A percentile compares a stretch with the other conserved stretches of the same genome.
Evolutionary conservation across 30 jellyfish, hydroid and myxozoan species (phyloP).

Genomic region (Pseudorhiza aurosa): DNA sequence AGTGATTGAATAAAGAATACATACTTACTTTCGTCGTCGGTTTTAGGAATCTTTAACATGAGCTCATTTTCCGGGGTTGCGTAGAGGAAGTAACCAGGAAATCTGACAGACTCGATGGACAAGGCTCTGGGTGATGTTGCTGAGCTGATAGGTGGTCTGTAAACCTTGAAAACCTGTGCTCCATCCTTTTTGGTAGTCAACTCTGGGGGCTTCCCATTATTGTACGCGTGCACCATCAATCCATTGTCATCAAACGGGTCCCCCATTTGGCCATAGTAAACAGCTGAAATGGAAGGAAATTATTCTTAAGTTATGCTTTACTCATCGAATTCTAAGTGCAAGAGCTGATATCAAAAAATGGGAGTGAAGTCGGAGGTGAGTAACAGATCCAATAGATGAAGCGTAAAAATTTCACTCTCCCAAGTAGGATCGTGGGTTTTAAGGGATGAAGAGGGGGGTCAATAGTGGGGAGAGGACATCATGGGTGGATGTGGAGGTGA

Average conservation of each 20-base stretch:
- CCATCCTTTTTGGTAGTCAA: constrained; percentile 70
- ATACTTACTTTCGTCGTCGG: constrained; percentile 30
- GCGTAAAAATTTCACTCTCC: too few species aligned
- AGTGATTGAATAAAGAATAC: background rate
- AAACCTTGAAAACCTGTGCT: constrained; percentile 42
- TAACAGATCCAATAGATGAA: too few species aligned
- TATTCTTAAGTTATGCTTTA: too few species aligned
- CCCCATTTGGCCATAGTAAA: constrained; percentile 59
- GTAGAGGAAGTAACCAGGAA: constrained; percentile 47
- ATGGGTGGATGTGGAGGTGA: too few species aligned
- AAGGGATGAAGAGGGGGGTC: too few species aligned
- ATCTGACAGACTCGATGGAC: constrained; percentile 56
- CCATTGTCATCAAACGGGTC: constrained; percentile 63
- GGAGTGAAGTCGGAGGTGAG: too few species aligned
- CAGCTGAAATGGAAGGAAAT: constrained; percentile 2
- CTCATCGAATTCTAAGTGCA: too few species aligned
- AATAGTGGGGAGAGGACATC: too few species aligned
- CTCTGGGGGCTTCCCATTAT: constrained; percentile 36
- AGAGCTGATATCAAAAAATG: too few species aligned
- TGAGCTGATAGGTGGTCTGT: constrained; percentile 56
- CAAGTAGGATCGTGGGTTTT: too few species aligned
- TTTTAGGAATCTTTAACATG: constrained; percentile 21
- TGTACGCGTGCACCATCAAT: constrained; percentile 68
- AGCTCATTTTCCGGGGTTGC: constrained; percentile 35
- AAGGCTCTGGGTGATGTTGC: constrained; percentile 15